These are phyloP conservation scores for Phataginus tricuspis DNA, from an alignment of 2,797 vertebrate genomes.

Conservation along the genomic window DNA sequence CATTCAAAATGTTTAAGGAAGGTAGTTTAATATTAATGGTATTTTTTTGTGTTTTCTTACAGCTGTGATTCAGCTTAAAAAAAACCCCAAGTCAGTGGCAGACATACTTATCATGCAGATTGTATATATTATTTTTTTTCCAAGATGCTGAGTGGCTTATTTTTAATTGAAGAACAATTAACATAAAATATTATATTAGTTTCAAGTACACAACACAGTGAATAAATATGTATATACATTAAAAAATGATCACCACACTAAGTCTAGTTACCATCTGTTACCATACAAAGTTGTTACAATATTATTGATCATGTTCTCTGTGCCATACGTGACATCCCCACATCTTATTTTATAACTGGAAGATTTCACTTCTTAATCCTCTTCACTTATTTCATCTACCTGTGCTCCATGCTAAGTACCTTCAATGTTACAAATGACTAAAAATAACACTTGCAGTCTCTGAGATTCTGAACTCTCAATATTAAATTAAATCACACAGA, in stretches of 20 bases:
- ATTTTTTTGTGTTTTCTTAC: constrained; percentile 52
- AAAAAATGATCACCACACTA: too few species aligned
- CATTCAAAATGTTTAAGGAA: background rate
- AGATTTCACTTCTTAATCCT: too few species aligned
- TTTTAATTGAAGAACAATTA: too few species aligned
- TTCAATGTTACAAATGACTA: constrained; percentile 63
- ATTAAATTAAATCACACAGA: constrained; percentile 61
- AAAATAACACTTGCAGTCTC: constrained; percentile 48
- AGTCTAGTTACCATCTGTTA: too few species aligned
- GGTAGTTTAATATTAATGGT: background rate
- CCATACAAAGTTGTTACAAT: too few species aligned
- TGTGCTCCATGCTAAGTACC: background rate
- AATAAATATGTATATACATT: too few species aligned
- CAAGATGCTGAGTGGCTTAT: constrained; percentile 43
- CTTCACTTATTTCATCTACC: too few species aligned
- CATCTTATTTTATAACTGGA: too few species aligned
- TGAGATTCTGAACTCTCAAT: constrained; percentile 51
- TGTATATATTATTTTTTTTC: constrained; percentile 59
- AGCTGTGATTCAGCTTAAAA: constrained; percentile 32
- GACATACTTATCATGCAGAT: background rate
- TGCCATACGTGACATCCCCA: too few species aligned
- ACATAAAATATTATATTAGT: too few species aligned
- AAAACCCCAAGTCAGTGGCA: background rate
- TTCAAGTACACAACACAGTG: too few species aligned
- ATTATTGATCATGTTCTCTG: too few species aligned